These are phyloP conservation scores for Prietella phreatophila DNA, from an alignment of 2,113 vertebrate genomes.

Conservation along the genomic window DNA sequence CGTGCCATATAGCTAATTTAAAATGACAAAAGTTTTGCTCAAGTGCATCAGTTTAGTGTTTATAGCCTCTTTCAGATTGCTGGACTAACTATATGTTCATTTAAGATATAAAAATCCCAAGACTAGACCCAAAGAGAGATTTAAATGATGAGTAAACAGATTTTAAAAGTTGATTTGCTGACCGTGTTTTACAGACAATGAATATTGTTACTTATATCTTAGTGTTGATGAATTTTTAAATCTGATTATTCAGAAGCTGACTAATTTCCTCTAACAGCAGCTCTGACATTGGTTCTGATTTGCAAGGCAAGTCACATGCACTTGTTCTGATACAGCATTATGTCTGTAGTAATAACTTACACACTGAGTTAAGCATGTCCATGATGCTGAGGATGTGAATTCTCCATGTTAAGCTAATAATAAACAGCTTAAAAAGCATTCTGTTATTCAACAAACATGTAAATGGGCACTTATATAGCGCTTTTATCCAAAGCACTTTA, in stretches of 20 bases:
- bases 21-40: neutral
- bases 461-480: too few relatives aligned
- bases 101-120: neutral
- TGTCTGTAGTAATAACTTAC: neutral
- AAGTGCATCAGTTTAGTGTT: neutral
- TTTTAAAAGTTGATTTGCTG: neutral
- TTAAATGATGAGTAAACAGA: neutral
- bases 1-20: neutral
- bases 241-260: neutral
- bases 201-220: neutral
- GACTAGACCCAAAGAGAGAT: neutral
- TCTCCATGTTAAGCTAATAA: neutral
- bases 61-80: neutral
- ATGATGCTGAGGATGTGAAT: too few relatives aligned
- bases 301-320: neutral
- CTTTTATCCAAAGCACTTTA: too few relatives aligned
- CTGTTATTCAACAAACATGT: neutral
- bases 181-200: neutral
- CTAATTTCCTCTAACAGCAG: neutral
- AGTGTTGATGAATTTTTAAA: neutral
- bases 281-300: neutral
- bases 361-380: too few relatives aligned
- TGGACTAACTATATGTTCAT: neutral
- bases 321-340: neutral
- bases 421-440: neutral